phyloP scores from a whole-genome alignment of 92 coral and sea anemone genomes.

The Micromussa lordhowensis region DNA sequence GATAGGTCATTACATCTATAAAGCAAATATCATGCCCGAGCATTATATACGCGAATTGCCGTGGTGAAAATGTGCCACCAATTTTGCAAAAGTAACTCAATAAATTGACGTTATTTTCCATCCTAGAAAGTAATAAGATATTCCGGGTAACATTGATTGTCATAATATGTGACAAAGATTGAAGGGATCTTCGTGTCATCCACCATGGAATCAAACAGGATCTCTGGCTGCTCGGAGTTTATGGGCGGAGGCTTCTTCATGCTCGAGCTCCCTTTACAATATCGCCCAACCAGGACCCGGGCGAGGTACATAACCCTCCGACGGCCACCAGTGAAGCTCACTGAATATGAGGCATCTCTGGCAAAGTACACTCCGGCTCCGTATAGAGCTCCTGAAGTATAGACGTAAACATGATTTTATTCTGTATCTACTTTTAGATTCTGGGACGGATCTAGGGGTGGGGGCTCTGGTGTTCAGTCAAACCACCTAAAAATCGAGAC shows the following conservation, averaged over 20 bases:
- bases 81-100: no score
- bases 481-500: no score
- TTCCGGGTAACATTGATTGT: not conserved
- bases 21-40: no score
- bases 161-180: not conserved
- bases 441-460: no score
- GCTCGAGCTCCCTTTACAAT: not conserved
- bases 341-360: not conserved
- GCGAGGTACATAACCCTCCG: not conserved
- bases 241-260: not conserved
- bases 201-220: conserved; percentile 4
- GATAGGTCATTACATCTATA: no score
- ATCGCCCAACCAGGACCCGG: not conserved
- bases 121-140: not conserved
- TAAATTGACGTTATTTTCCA: no score
- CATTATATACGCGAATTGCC: not conserved
- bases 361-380: conserved; percentile 16
- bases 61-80: no score
- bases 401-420: not conserved
- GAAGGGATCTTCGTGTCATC: not conserved
- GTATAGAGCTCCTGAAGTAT: not conserved
- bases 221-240: not conserved
- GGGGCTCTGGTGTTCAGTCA: no score
- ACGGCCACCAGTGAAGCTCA: not conserved
- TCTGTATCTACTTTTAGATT: no score